Evolutionary conservation across 2,888 invertebrate genomes (phyloP), one percentile per base, ranked within the genome.

Genomic region (Smittia aterrima): DNA sequence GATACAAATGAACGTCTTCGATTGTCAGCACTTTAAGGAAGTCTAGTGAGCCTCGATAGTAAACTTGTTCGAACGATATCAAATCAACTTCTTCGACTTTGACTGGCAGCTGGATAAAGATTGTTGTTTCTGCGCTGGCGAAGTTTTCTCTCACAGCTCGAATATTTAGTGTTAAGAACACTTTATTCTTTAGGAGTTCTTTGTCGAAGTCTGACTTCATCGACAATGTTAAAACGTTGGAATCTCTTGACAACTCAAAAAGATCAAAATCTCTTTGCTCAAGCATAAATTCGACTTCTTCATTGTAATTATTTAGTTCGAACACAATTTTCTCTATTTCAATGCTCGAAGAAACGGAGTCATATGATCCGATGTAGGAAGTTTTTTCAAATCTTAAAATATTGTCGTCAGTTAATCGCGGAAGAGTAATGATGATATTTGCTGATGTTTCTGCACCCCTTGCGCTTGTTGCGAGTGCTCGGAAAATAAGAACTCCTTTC

Each of bases 131-230:
- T 22, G 72, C 74, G 13, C 32, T 74, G 27, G 32, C 32, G 24
- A 75, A 64, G n/a, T 75, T 74, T n/a, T 75, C 74, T 58, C 76
- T 74, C 16, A 74, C 75, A 0, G 79, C 78, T 4, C 58, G 71
- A 7, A 78, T 24, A 4, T 76, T 73, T 6, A 78, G 16, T 13
- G 76, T 76, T 9, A 78, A 11, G 58, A 75, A 76, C 9, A 66
- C 75, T 11, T 75, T 40, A 13, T 76, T 67, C 1, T 32, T 38
- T 24, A 76, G 71, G 0, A 75, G 64, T 0, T 73, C 75, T 25
- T 75, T 18, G 13, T 74, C 74, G 58, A 77, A 75, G 22, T 74
- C 74, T 47, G 47, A 6, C n/a, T 47, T 47, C n/a, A 58, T n/a
- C 18, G 16, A 18, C 22, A 58, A 58, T 18, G 18, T 58, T 9